phyloP scores from a whole-genome alignment of 2,888 invertebrate species.

The Netelia fuscicornis region DNA sequence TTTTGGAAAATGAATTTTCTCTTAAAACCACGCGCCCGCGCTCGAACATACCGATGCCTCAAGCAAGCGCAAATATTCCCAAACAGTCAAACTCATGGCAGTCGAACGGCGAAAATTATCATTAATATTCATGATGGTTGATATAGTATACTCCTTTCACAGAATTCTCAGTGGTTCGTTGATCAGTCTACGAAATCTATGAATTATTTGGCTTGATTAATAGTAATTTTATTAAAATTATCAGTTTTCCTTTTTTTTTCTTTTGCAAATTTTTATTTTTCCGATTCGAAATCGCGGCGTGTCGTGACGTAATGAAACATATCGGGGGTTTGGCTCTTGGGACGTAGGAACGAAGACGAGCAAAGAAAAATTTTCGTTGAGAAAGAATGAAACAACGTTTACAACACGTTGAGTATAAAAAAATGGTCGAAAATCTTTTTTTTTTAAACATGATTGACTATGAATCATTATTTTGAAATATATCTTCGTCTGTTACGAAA shows the following conservation, averaged over 20 bases:
- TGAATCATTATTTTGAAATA: not conserved
- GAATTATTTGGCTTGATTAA: conserved; percentile 62
- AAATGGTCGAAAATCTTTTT: not conserved
- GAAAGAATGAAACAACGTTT: not conserved
- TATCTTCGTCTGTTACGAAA: not conserved
- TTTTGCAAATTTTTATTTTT: not conserved
- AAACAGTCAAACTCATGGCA: conserved; percentile 58
- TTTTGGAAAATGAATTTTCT: conserved; percentile 24
- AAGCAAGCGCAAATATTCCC: conserved; percentile 8
- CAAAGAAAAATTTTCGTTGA: not conserved
- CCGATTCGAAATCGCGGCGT: not conserved
- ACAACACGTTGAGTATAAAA: not conserved
- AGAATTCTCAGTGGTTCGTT: conserved; percentile 68
- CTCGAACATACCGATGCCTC: not conserved
- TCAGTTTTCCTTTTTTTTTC: conserved; percentile 26
- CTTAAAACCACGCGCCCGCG: not conserved
- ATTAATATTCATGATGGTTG: conserved; percentile 55
- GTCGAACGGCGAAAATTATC: conserved; percentile 60
- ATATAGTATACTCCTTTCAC: conserved; percentile 60
- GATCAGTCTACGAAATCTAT: conserved; percentile 68
- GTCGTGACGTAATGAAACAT: not conserved
- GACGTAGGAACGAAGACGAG: not conserved
- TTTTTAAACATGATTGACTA: not conserved
- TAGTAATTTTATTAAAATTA: conserved; percentile 7
- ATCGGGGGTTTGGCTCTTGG: not conserved